Percentiles rank a stretch among this genome's conserved stretches.
These are phyloP conservation scores for Zoanthus sociatus DNA, from an alignment of 92 coral and sea anemone species.

Conservation along the genomic window DNA sequence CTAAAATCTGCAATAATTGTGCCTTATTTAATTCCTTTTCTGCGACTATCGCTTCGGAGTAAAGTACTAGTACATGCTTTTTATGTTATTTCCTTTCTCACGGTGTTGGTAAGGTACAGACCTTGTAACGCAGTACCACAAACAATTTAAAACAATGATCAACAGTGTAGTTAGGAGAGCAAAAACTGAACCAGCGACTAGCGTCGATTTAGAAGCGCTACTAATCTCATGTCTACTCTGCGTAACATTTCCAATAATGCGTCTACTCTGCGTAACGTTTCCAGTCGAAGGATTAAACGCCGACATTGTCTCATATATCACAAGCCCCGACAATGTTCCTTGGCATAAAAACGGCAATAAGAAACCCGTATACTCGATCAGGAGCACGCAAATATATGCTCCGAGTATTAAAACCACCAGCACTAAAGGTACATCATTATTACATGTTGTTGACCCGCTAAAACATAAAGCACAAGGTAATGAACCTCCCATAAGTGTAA, in stretches of 20 bases:
- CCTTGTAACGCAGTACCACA: not conserved
- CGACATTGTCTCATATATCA: not conserved
- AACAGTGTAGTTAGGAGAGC: not conserved
- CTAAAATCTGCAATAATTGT: no score
- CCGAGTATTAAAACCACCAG: not conserved
- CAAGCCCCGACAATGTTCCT: not conserved
- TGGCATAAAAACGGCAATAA: conserved; percentile 8
- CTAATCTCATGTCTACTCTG: not conserved
- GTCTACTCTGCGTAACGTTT: no score
- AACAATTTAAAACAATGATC: not conserved
- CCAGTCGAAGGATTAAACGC: not conserved
- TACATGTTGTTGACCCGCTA: not conserved
- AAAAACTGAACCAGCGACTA: not conserved
- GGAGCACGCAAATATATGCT: not conserved
- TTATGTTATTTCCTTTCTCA: not conserved
- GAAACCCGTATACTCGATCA: conserved; percentile 28
- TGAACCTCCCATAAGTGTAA: conserved; percentile 6
- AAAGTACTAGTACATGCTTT: not conserved
- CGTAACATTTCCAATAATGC: no score
- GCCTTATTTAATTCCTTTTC: no score
- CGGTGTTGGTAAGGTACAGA: not conserved
- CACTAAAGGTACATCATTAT: not conserved
- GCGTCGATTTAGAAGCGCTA: not conserved
- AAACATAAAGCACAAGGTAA: not conserved
- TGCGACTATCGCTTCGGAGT: no score